Percentiles rank a stretch among this genome's conserved stretches.
Evolutionary conservation across 2,113 vertebrate species (phyloP).

Genomic region (Gopherus evgoodei): DNA sequence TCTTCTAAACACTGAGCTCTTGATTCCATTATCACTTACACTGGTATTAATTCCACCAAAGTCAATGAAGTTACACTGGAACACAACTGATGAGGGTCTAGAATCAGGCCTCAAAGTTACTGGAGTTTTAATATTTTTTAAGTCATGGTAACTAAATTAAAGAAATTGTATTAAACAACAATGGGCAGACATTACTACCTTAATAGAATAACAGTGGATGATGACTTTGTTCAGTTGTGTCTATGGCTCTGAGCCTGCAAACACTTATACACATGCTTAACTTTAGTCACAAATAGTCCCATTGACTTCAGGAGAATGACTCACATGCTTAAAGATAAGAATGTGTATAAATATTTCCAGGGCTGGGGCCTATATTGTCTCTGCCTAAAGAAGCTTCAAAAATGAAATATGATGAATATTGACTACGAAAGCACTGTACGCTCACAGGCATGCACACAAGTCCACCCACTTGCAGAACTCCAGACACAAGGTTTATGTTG

Average conservation of each 20-base stretch:
- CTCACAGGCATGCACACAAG: conserved; percentile 59
- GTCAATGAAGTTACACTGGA: background rate
- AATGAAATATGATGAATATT: conserved; percentile 46
- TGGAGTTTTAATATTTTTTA: too few species aligned
- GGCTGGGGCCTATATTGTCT: conserved; percentile 11
- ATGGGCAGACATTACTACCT: background rate
- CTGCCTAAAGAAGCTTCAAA: conserved; percentile 56
- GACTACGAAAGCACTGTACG: conserved; percentile 33
- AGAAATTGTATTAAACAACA: background rate
- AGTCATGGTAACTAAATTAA: background rate
- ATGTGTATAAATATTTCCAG: background rate
- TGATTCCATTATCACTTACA: background rate
- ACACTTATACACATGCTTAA: background rate
- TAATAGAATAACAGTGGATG: conserved; percentile 7
- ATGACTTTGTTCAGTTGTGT: conserved; percentile 37
- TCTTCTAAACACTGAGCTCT: conserved; percentile 15
- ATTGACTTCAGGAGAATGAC: background rate
- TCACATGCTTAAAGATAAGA: background rate
- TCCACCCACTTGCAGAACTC: conserved; percentile 34
- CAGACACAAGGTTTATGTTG: conserved; percentile 74
- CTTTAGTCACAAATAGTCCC: background rate
- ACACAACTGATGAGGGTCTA: background rate
- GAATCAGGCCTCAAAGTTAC: background rate
- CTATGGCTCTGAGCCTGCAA: background rate
- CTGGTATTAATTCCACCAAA: fast-evolving